These are phyloP conservation scores for Archaeoteleia sp. DNA, from an alignment of 2,888 invertebrate genomes.

Conservation along the genomic window DNA sequence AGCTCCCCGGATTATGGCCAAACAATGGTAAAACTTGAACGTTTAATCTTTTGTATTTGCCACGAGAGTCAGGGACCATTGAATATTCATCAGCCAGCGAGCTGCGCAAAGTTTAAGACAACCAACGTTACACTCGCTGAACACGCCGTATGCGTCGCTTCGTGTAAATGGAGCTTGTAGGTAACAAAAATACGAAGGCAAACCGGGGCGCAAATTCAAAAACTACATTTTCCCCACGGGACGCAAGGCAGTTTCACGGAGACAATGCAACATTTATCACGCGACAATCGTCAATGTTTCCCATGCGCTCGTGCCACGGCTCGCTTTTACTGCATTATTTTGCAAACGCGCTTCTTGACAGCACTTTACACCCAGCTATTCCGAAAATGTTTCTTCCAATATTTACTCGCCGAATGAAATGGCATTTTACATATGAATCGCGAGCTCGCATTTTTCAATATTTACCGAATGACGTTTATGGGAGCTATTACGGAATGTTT, in stretches of 20 bases:
- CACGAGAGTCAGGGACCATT: constrained; percentile 44
- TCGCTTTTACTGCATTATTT: too few relatives aligned
- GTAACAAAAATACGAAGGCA: too few relatives aligned
- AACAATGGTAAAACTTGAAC: constrained; percentile 53
- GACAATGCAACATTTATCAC: too few relatives aligned
- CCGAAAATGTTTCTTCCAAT: constrained; percentile 1
- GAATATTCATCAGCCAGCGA: constrained; percentile 52
- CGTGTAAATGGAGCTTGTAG: constrained; percentile 48
- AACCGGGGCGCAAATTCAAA: constrained; percentile 36
- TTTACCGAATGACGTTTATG: constrained; percentile 6
- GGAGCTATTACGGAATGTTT: constrained; percentile 15
- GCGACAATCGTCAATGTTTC: too few relatives aligned
- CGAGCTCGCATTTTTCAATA: constrained; percentile 13
- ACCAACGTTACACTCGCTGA: constrained; percentile 40
- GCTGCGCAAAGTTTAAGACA: constrained; percentile 51
- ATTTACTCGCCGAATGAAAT: constrained; percentile 10
- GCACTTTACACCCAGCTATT: neutral
- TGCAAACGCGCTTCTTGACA: neutral
- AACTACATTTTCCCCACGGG: constrained; percentile 7
- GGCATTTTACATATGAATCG: constrained; percentile 9
- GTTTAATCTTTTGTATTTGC: constrained; percentile 54
- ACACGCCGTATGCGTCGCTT: constrained; percentile 37
- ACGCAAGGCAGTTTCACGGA: constrained; percentile 1
- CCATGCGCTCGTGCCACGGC: too few relatives aligned
- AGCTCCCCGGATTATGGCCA: constrained; percentile 49